phyloP scores from a whole-genome alignment of 1,140 invertebrate species.

The Phocides pigmalion region DNA sequence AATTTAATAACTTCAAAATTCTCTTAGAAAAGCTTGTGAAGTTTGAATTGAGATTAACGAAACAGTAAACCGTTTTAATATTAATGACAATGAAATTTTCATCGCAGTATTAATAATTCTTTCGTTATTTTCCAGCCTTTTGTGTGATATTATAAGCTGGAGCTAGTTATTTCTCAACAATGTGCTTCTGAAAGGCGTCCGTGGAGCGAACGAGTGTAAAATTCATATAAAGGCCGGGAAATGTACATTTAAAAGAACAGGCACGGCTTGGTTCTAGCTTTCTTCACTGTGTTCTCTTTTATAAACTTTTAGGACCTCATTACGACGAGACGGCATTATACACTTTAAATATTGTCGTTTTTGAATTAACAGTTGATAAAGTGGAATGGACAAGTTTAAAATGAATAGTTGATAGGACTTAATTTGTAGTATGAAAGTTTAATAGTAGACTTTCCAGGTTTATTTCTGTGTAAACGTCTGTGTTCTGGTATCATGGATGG shows the following conservation, averaged over 20 bases:
- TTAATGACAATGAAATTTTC: conserved; percentile 14
- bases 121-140: conserved; percentile 18
- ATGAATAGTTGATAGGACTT: too few species aligned
- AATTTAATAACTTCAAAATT: not conserved
- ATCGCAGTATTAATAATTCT: conserved; percentile 21
- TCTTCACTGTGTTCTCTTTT: conserved; percentile 3
- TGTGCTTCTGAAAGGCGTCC: conserved; percentile 22
- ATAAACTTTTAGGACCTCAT: not conserved
- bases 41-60: conserved; percentile 1
- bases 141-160: conserved; percentile 9
- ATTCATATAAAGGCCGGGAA: conserved; percentile 28
- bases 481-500: too few species aligned
- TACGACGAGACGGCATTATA: not conserved
- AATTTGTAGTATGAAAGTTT: too few species aligned
- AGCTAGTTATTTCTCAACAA: conserved; percentile 26
- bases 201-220: conserved; percentile 23
- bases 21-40: not conserved
- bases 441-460: too few species aligned
- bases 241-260: conserved; percentile 21
- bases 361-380: too few species aligned
- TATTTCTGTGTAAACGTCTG: too few species aligned
- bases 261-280: too few species aligned
- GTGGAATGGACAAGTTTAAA: too few species aligned
- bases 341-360: too few species aligned
- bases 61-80: conserved; percentile 9